These are phyloP conservation scores for Euwallacea similis DNA, from an alignment of 1,140 invertebrate species.

Conservation along the genomic window DNA sequence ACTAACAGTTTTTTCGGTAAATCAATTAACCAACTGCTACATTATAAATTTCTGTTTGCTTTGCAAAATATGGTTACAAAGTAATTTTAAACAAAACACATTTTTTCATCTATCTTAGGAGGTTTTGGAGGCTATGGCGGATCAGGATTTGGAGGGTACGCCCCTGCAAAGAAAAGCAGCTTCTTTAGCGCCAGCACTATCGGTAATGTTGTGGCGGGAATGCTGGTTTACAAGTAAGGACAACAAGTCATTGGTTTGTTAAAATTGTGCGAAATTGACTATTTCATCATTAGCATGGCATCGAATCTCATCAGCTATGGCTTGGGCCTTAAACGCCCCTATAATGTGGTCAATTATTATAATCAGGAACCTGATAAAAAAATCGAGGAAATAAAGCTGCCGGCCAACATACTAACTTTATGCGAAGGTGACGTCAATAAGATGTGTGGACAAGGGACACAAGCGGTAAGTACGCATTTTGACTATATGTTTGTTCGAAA, in stretches of 20 bases:
- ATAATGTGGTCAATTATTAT: constrained; percentile 45
- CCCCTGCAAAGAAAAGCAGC: constrained; percentile 33
- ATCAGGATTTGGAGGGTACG: constrained; percentile 33
- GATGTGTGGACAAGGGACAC: constrained; percentile 39
- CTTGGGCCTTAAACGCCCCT: constrained; percentile 32
- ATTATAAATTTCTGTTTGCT: neutral
- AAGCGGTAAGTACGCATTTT: constrained; percentile 20
- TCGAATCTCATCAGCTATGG: constrained; percentile 38
- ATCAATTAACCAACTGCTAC: neutral
- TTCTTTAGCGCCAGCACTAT: constrained; percentile 45
- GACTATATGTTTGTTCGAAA: neutral
- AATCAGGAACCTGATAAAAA: constrained; percentile 38
- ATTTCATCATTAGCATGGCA: constrained; percentile 30
- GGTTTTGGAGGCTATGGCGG: constrained; percentile 22
- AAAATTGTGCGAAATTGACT: constrained; percentile 5
- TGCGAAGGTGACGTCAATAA: constrained; percentile 43
- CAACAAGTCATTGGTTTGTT: neutral
- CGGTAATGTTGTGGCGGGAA: constrained; percentile 41
- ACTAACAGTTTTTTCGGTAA: too few relatives aligned
- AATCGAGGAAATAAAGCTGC: constrained; percentile 41
- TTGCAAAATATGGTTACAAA: too few relatives aligned
- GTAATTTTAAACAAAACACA: too few relatives aligned
- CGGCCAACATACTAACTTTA: constrained; percentile 41
- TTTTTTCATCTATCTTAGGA: too few relatives aligned
- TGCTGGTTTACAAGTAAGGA: constrained; percentile 40